Evolutionary conservation across 2,113 vertebrate genomes (phyloP), one percentile per base, ranked within the genome.

Genomic region (Ammodytes marinus): DNA sequence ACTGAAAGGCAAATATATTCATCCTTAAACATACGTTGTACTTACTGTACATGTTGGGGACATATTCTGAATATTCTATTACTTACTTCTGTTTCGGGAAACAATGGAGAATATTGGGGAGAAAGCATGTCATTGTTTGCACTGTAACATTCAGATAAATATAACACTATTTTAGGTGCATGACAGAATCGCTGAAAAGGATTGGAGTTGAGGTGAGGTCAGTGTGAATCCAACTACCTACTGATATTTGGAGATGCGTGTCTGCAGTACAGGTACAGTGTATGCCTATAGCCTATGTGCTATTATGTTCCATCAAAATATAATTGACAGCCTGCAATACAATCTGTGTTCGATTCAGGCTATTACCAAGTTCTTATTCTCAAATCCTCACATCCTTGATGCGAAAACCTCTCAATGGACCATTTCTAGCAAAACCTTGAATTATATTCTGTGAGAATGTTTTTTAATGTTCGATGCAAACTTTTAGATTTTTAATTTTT

Each of bases 71-170:
- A 27, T 27, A 27, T 27, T 27, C 27, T 27, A 2, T 27, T 27
- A 27, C 27, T 27, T 27, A 27, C 27, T 27, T 27, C 27, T 27
- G 27, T 27, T 35, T 43, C 14, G 37, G 17, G 8, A 77, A 43
- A 77, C 66, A 79, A 49, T 40, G 35, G 9, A 60, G n/a, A 71
- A 60, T 52, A 42, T 52, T 6, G 63, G 45, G 60, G 45, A 46
- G 11, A 69, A 47, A 61, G 6, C 19, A 8, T 45, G 15, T 12
- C 37, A 65, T 66, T 81, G 59, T 84, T 77, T 66, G 14, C 70
- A 60, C 60, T 74, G 40, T 49, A 70, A 61, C 52, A 65, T 59
- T 75, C n/a, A 47, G 37, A 73, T 67, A 43, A 59, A 86, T 54
- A 19, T 27, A 43, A 14, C 8, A 43, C 8, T 59, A 53, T 64